Evolutionary conservation across 2,888 invertebrate species (phyloP).

Genomic region (Acanthosepion pharaonis): DNA sequence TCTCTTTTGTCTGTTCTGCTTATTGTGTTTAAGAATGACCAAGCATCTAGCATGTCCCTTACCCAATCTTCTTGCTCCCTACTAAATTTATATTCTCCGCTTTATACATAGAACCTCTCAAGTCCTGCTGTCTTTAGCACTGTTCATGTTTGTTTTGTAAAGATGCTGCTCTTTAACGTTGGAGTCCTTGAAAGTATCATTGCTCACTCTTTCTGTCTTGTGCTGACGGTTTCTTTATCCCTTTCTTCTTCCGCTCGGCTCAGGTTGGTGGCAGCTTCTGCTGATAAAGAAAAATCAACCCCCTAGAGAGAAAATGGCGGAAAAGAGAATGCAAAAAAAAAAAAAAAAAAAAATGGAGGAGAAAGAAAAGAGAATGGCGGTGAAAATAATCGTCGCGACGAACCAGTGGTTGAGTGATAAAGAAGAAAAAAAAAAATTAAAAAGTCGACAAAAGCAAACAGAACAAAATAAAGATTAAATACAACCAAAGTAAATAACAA

Average conservation of each 20-base stretch:
- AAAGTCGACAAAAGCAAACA: not conserved
- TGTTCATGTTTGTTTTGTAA: not conserved
- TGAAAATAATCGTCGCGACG: constrained; percentile 33
- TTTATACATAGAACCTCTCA: not conserved
- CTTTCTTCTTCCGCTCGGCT: not conserved
- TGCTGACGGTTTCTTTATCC: not conserved
- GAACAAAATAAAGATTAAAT: not conserved
- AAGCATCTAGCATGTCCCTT: no score
- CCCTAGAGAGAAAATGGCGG: not conserved
- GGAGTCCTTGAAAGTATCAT: constrained; percentile 4
- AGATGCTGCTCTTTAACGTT: not conserved
- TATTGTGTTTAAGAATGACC: no score
- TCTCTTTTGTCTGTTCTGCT: no score
- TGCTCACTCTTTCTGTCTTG: not conserved
- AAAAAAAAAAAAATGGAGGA: not conserved
- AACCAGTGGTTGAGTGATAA: not conserved
- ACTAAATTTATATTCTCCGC: no score
- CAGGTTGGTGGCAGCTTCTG: constrained; percentile 17
- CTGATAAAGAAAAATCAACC: constrained; percentile 4
- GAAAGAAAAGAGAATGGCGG: not conserved
- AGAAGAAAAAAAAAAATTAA: not conserved
- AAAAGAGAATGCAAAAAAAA: not conserved
- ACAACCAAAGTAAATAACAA: not conserved
- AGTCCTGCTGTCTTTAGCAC: not conserved
- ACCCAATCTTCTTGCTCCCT: no score